Evolutionary conservation across 2,888 invertebrate species (phyloP).

Genomic region (Choristoneura rosaceana): DNA sequence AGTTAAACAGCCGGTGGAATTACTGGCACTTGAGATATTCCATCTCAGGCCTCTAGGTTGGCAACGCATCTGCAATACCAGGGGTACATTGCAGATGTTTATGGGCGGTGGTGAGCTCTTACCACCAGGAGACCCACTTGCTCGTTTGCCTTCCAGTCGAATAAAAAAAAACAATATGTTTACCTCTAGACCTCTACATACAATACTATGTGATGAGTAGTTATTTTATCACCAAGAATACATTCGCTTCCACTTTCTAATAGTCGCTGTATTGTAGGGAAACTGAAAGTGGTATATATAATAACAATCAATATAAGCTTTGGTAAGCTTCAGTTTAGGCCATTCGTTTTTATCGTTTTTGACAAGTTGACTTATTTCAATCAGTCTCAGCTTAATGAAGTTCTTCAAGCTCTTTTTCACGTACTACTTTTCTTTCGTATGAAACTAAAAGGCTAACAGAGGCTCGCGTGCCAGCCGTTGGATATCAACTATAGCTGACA

Average conservation of each 20-base stretch:
- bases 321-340: not conserved
- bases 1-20: too few species aligned
- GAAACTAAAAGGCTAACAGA: not conserved
- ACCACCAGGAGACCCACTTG: too few species aligned
- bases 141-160: too few species aligned
- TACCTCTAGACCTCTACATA: too few species aligned
- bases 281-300: not conserved
- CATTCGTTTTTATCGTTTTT: not conserved
- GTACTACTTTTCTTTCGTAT: not conserved
- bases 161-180: too few species aligned
- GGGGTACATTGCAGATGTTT: too few species aligned
- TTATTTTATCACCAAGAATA: not conserved
- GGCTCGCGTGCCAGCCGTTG: slow-evolving; percentile 54
- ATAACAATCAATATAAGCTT: not conserved
- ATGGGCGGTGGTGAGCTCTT: too few species aligned
- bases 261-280: not conserved
- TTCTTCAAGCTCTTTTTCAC: not conserved
- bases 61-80: too few species aligned
- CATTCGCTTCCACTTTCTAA: not conserved
- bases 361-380: not conserved
- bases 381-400: not conserved
- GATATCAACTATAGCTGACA: slow-evolving; percentile 72
- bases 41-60: too few species aligned
- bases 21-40: too few species aligned
- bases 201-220: too few species aligned